phyloP scores from a whole-genome alignment of 1,140 invertebrate genomes.

The Pissodes strobi region DNA sequence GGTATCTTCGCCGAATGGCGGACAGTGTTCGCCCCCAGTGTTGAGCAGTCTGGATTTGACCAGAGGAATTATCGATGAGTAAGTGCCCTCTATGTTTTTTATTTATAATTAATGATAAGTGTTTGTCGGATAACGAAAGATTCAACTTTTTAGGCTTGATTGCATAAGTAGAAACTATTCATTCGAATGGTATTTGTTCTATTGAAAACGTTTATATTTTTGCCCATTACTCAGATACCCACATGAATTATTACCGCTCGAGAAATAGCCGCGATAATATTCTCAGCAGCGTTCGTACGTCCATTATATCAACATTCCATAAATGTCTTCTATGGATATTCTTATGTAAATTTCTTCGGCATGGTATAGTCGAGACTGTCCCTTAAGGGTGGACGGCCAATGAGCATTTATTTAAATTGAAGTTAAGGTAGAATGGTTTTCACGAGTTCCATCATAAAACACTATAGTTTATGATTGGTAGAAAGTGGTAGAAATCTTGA shows the following conservation, averaged over 20 bases:
- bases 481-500: too few relatives aligned
- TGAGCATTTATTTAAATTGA: too few relatives aligned
- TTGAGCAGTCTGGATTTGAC: slow-evolving; percentile 40
- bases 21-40: slow-evolving; percentile 32
- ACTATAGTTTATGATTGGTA: too few relatives aligned
- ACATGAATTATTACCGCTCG: slow-evolving; percentile 7
- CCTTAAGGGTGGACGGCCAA: too few relatives aligned
- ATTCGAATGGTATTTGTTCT: too few relatives aligned
- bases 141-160: neutral
- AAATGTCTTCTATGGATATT: slow-evolving; percentile 13
- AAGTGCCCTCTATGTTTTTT: slow-evolving; percentile 30
- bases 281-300: neutral
- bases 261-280: slow-evolving; percentile 6
- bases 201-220: slow-evolving; percentile 12
- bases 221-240: slow-evolving; percentile 6
- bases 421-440: too few relatives aligned
- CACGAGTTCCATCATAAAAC: too few relatives aligned
- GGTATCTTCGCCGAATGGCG: slow-evolving; percentile 17
- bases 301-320: slow-evolving; percentile 20
- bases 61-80: slow-evolving; percentile 43
- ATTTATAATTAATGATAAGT: neutral
- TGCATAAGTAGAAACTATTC: too few relatives aligned
- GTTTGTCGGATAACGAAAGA: neutral
- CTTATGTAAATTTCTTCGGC: neutral
- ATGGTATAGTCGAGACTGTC: too few relatives aligned